phyloP scores from a whole-genome alignment of 1,140 invertebrate genomes.

The Neoseiulus cucumeris region DNA sequence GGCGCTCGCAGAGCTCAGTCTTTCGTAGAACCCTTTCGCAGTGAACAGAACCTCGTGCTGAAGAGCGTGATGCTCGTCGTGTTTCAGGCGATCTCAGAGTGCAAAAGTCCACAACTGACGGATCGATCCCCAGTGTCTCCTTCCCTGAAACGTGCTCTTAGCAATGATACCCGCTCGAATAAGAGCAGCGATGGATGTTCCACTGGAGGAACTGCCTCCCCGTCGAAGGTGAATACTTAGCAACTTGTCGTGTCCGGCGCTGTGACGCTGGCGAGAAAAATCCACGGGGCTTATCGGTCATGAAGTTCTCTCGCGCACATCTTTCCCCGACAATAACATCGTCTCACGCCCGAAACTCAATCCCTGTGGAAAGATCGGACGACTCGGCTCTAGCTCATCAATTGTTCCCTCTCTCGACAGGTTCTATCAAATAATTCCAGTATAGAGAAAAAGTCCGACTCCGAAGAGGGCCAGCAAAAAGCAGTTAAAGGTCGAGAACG shows the following conservation, averaged over 20 bases:
- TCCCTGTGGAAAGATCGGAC: no score
- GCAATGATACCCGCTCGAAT: slow-evolving; percentile 7
- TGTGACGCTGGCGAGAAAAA: no score
- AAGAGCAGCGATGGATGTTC: slow-evolving; percentile 11
- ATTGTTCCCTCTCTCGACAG: not conserved
- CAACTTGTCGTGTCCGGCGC: no score
- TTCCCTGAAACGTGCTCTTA: not conserved
- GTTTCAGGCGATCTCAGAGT: slow-evolving; percentile 9
- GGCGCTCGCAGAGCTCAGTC: no score
- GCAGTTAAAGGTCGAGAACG: not conserved
- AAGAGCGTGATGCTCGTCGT: not conserved
- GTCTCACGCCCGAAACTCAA: no score
- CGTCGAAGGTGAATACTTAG: not conserved
- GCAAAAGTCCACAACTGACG: slow-evolving; percentile 1
- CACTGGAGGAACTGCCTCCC: slow-evolving; percentile 9
- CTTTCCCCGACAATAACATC: no score
- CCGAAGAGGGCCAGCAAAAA: not conserved
- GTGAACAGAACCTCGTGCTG: not conserved
- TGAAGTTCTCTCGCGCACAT: no score
- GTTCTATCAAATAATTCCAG: not conserved
- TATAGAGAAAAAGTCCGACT: slow-evolving; percentile 9
- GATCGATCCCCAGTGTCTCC: slow-evolving; percentile 4
- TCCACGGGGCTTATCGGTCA: no score
- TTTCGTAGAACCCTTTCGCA: no score
- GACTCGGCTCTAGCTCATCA: no score